Evolutionary conservation across 1,140 invertebrate genomes (phyloP).

Genomic region (Macrotrachela quadricornifera): DNA sequence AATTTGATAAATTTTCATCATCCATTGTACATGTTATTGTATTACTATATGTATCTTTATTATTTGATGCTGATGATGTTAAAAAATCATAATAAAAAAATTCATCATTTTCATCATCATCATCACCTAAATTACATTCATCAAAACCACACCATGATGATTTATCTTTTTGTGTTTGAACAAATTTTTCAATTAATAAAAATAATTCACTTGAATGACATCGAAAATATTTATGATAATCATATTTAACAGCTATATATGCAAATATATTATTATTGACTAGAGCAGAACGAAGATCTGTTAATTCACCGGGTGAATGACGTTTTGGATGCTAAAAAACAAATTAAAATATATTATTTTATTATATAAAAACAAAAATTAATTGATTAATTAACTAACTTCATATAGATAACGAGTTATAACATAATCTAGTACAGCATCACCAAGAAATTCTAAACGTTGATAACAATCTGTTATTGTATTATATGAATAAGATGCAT

Average conservation of each 20-base stretch:
- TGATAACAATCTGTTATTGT: conserved; percentile 7
- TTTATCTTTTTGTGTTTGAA: conserved; percentile 6
- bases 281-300: conserved; percentile 82
- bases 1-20: background rate
- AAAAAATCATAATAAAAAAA: background rate
- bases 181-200: conserved; percentile 8
- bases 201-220: background rate
- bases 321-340: background rate
- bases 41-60: background rate
- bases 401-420: conserved; percentile 7
- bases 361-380: too few relatives aligned
- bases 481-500: conserved; percentile 2
- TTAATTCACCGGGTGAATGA: conserved; percentile 78
- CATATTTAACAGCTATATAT: conserved; percentile 75
- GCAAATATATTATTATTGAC: conserved; percentile 99
- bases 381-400: background rate
- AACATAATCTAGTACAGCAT: conserved; percentile 9
- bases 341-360: too few relatives aligned
- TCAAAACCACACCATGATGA: too few relatives aligned
- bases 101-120: conserved; percentile 7
- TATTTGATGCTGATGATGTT: background rate
- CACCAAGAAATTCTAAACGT: conserved; percentile 9
- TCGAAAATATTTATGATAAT: conserved; percentile 58
- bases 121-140: background rate
- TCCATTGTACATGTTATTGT: background rate